phyloP scores from a whole-genome alignment of 1,140 invertebrate genomes.

The Sarcophaga bullata region DNA sequence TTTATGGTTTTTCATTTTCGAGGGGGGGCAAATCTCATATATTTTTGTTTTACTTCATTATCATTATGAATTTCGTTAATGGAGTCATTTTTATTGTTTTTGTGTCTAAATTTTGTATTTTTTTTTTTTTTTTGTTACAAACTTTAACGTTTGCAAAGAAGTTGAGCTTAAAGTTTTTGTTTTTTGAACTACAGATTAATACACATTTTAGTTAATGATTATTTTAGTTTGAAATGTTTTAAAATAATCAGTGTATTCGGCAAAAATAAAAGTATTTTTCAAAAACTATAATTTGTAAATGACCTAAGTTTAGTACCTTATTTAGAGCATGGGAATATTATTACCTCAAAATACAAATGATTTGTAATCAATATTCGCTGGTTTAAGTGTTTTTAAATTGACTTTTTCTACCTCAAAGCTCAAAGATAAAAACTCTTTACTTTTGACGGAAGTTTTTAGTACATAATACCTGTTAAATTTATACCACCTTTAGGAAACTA shows the following conservation, averaged over 20 bases:
- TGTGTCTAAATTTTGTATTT: neutral
- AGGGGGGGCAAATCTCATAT: too few relatives aligned
- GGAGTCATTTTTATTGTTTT: conserved; percentile 16
- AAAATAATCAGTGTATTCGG: neutral
- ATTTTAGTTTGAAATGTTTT: neutral
- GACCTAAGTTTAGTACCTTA: neutral
- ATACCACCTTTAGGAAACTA: too few relatives aligned
- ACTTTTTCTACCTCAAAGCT: too few relatives aligned
- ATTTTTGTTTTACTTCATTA: neutral
- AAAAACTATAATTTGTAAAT: conserved; percentile 6
- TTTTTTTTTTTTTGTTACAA: neutral
- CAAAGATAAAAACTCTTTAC: too few relatives aligned
- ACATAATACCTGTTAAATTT: too few relatives aligned
- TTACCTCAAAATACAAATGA: too few relatives aligned
- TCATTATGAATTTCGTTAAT: neutral
- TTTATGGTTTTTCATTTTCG: neutral
- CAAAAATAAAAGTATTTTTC: neutral
- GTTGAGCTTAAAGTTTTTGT: neutral
- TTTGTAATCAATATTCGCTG: too few relatives aligned
- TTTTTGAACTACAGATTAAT: neutral
- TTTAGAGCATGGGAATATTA: conserved; percentile 10
- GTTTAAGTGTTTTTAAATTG: too few relatives aligned
- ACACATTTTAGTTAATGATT: conserved; percentile 14
- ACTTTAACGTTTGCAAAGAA: neutral
- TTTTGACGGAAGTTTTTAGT: too few relatives aligned